A percentile compares a stretch with the other conserved stretches of the same genome.
phyloP scores from a whole-genome alignment of 2,888 invertebrate genomes.

The Synergus gifuensis region DNA sequence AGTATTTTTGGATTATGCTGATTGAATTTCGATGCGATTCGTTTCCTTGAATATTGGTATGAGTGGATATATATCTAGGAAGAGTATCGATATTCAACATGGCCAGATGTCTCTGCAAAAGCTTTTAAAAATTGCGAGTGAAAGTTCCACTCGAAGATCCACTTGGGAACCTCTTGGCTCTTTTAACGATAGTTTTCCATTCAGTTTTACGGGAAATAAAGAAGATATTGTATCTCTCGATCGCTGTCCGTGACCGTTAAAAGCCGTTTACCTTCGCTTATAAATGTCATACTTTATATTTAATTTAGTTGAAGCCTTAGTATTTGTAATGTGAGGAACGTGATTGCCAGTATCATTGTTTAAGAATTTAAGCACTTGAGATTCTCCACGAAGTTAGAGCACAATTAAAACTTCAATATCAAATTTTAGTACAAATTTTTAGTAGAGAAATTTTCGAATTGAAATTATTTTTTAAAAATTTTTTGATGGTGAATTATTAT shows the following conservation, averaged over 20 bases:
- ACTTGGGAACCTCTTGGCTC: slow-evolving; percentile 1
- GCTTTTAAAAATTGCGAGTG: slow-evolving; percentile 25
- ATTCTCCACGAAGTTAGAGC: neutral
- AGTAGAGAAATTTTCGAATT: neutral
- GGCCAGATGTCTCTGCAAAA: slow-evolving; percentile 34
- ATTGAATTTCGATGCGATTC: neutral
- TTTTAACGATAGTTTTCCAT: neutral
- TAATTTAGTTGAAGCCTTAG: slow-evolving; percentile 38
- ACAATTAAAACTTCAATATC: neutral
- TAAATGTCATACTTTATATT: slow-evolving; percentile 37
- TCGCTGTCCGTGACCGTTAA: slow-evolving; percentile 19
- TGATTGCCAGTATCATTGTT: slow-evolving; percentile 6
- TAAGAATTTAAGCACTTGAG: neutral
- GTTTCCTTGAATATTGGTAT: neutral
- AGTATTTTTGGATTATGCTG: neutral
- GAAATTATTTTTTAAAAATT: neutral
- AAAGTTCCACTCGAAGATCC: slow-evolving; percentile 15
- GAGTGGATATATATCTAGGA: slow-evolving; percentile 12
- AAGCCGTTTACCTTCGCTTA: neutral
- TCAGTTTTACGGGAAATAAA: neutral
- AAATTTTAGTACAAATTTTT: neutral
- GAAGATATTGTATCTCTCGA: slow-evolving; percentile 34
- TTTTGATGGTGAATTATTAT: no score
- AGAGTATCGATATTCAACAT: slow-evolving; percentile 29
- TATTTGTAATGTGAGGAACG: neutral